A percentile compares a stretch with the other conserved stretches of the same genome.
Evolutionary conservation across 2,888 invertebrate species (phyloP).

Genomic region (Harpalus rubripes): DNA sequence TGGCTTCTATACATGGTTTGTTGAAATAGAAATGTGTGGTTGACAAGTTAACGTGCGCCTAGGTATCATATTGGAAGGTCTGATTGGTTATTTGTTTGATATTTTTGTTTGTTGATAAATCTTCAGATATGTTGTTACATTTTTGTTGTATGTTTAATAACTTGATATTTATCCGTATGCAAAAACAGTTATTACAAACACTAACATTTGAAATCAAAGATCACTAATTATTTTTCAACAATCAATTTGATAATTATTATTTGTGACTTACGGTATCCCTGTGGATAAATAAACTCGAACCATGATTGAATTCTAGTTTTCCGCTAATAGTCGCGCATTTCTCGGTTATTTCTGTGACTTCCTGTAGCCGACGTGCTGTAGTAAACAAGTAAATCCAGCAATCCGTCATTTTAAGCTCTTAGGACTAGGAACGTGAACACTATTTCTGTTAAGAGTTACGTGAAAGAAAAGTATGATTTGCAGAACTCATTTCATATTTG

Average conservation of each 20-base stretch:
- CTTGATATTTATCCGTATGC: background rate
- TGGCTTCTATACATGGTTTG: no score
- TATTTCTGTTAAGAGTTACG: no score
- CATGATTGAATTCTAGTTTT: slow-evolving; percentile 6
- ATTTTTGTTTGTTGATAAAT: slow-evolving; percentile 30
- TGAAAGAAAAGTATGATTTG: background rate
- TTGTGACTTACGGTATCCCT: background rate
- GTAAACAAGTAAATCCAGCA: slow-evolving; percentile 26
- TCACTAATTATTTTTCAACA: background rate
- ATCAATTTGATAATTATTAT: background rate
- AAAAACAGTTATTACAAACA: slow-evolving; percentile 1
- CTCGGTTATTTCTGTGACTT: slow-evolving; percentile 30
- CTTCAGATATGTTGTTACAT: slow-evolving; percentile 12
- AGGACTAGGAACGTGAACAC: no score
- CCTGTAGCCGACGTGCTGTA: slow-evolving; percentile 7
- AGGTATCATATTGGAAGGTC: background rate
- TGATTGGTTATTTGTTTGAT: slow-evolving; percentile 20
- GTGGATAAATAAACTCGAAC: background rate
- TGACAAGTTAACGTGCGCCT: background rate
- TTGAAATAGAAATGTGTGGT: no score
- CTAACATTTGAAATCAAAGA: background rate
- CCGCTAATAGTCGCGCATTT: slow-evolving; percentile 9
- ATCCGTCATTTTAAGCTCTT: slow-evolving; percentile 32
- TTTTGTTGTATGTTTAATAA: slow-evolving; percentile 11
- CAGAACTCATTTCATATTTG: background rate